Conservation (phyloP, 2,797 vertebrate species). For the Falco peregrinus region DNA sequence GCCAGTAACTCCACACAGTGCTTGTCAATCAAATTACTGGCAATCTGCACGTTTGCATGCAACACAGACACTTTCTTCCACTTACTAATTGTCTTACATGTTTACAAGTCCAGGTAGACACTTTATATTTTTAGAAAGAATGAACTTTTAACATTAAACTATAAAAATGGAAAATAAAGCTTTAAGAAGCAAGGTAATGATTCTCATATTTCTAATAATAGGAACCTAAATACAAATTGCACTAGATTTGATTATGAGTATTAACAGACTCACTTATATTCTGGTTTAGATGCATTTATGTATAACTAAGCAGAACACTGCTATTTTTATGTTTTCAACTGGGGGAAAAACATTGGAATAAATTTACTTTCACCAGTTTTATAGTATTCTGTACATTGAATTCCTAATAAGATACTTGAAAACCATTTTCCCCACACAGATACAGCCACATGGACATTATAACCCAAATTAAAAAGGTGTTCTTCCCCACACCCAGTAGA, state of each 20-base stretch:
- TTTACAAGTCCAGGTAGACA: background rate
- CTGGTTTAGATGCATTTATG: background rate
- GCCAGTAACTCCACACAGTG: constrained; percentile 31
- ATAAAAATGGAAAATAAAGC: background rate
- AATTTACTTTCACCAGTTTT: background rate
- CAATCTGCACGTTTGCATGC: background rate
- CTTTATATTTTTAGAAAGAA: background rate
- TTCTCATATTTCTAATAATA: background rate
- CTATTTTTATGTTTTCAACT: background rate
- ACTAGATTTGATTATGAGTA: background rate
- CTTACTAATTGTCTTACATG: background rate
- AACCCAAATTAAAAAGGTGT: background rate
- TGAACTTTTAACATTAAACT: background rate
- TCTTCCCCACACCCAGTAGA: background rate
- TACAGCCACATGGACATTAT: background rate
- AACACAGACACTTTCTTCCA: background rate
- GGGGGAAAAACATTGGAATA: background rate
- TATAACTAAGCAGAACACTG: background rate
- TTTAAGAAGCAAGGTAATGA: background rate
- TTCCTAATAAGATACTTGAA: background rate
- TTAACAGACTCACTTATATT: background rate
- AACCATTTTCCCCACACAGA: background rate
- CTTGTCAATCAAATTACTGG: constrained; percentile 49
- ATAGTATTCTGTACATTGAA: background rate
- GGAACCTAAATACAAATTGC: background rate